A percentile compares a stretch with the other conserved stretches of the same genome.
phyloP scores from a whole-genome alignment of 2,888 invertebrate species.

The Harpalus rubripes region DNA sequence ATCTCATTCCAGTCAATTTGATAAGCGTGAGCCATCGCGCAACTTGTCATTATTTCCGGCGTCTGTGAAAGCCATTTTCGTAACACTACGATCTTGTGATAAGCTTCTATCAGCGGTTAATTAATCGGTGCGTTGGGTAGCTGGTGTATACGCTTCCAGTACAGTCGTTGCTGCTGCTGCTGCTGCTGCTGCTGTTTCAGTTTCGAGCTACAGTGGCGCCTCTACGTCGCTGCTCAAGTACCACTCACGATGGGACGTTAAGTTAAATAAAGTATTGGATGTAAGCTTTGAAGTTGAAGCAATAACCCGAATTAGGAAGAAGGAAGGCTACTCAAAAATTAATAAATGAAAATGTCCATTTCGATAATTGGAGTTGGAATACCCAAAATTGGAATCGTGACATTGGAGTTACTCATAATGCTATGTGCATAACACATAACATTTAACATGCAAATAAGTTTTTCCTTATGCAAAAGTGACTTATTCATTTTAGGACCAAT shows the following conservation, averaged over 20 bases:
- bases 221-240: slow-evolving; percentile 25
- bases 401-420: no score
- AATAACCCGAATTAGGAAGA: not conserved
- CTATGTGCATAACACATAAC: no score
- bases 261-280: slow-evolving; percentile 5
- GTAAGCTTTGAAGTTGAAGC: not conserved
- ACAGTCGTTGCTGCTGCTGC: not conserved
- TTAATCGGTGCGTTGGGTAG: slow-evolving; percentile 22
- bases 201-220: slow-evolving; percentile 38
- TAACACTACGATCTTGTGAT: slow-evolving; percentile 39
- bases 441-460: no score
- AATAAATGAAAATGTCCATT: no score
- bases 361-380: no score
- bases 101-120: slow-evolving; percentile 39
- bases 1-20: not conserved
- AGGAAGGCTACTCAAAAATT: no score
- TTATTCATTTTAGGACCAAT: no score
- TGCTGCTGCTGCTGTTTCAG: slow-evolving; percentile 7
- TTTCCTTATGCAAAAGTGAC: no score
- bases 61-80: slow-evolving; percentile 31
- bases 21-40: not conserved
- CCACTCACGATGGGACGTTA: not conserved
- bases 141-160: not conserved
- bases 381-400: no score
- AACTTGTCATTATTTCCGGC: slow-evolving; percentile 40